Base-by-base conservation (phyloP, 2,888 invertebrate species). In the Pterobdella sp. region DNA sequence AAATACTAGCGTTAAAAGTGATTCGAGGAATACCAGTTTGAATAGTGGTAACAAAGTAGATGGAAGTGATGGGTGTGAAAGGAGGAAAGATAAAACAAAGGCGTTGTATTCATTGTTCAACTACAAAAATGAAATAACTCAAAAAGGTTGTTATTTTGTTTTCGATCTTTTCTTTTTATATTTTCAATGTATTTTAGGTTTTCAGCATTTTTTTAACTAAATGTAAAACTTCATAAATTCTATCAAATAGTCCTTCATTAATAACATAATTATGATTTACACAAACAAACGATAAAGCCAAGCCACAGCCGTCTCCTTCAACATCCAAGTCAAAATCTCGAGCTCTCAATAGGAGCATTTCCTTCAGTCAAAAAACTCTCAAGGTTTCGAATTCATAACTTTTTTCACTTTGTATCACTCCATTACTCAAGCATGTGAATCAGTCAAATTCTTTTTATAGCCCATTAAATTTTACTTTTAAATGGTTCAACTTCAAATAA, bases 71-170 rank as follows among this genome's bases (percentile, higher is more conserved):
- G 60, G 18, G n/a, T 4, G 60, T n/a, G 60, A n/a, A 14, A 22
- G 60, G 7, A 56, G 60, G 60, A 3, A 26, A 26, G 18, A 4
- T 4, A 22, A 26, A 26, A 3, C 18, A n/a, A 56, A 56, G 60
- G 60, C 60, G 10, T 56, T 56, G 60, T 56, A 56, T 56, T 56
- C 60, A n/a, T 22, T 56, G 60, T 56, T 56, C 60, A 56, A 56
- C 60, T 56, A 26, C 60, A 56, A 56, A 26, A 56, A 22, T 3
- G n/a, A 4, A 4, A 14, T 3, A 4, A 7, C 18, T 26, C 60
- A 56, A 56, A 22, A 56, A 56, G 60, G n/a, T n/a, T n/a, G n/a
- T n/a, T n/a, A n/a, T n/a, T n/a, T n/a, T n/a, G n/a, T n/a, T n/a
- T n/a, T n/a, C n/a, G n/a, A n/a, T n/a, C n/a, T n/a, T n/a, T n/a